These are phyloP conservation scores for Tapera naevia DNA, from an alignment of 2,797 vertebrate genomes.

Conservation along the genomic window DNA sequence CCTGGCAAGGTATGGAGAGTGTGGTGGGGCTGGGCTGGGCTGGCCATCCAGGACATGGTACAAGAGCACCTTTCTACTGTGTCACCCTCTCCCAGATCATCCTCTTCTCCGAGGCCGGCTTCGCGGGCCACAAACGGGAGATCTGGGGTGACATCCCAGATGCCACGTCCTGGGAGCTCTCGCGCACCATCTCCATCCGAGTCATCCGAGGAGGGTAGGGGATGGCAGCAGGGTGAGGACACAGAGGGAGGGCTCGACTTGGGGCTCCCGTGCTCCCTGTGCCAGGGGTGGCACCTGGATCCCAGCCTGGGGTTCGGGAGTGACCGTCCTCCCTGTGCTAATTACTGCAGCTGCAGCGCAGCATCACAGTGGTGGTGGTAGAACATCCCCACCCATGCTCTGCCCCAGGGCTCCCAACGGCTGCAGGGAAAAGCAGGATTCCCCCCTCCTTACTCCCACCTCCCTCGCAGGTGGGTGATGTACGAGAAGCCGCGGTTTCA, in stretches of 20 bases:
- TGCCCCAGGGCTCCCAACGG: background rate
- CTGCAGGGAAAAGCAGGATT: background rate
- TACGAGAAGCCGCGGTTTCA: conserved; percentile 90
- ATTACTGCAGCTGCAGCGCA: background rate
- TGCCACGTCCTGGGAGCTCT: conserved; percentile 84
- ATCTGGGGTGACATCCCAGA: conserved; percentile 82
- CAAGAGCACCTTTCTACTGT: background rate
- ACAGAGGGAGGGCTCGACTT: fast-evolving
- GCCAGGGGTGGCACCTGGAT: fast-evolving
- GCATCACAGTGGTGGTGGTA: background rate
- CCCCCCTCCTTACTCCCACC: fast-evolving
- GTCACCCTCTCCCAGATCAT: conserved; percentile 77
- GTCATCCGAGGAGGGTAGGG: conserved; percentile 93
- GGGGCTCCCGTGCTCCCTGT: fast-evolving
- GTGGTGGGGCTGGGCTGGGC: background rate
- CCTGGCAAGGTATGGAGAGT: conserved; percentile 88
- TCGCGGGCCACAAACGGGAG: conserved; percentile 83
- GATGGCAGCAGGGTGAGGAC: fast-evolving
- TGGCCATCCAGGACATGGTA: fast-evolving
- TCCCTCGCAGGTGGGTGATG: conserved; percentile 85
- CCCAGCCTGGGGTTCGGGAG: background rate
- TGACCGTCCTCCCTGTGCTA: fast-evolving
- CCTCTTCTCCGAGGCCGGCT: conserved; percentile 83
- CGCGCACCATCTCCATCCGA: conserved; percentile 84
- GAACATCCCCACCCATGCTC: background rate